A percentile compares a stretch with the other conserved stretches of the same genome.
Evolutionary conservation across 2,113 vertebrate species (phyloP).

Genomic region (Dipodomys spectabilis): DNA sequence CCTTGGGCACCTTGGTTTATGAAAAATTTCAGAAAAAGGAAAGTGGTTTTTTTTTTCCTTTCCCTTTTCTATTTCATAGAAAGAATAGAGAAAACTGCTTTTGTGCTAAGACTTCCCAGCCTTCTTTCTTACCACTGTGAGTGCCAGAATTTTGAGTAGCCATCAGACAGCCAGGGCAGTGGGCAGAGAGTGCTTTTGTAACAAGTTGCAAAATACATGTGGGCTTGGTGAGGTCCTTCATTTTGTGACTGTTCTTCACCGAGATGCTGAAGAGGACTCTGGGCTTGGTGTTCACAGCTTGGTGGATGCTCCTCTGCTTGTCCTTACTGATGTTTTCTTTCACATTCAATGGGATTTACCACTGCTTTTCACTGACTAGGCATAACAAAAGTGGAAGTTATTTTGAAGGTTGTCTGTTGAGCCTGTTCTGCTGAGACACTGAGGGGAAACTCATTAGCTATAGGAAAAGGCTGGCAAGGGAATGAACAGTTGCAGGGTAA

Average conservation of each 20-base stretch:
- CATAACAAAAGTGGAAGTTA: slow-evolving; percentile 64
- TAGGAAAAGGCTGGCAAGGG: not conserved
- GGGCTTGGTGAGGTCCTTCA: not conserved
- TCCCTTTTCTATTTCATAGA: slow-evolving; percentile 41
- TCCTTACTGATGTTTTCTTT: slow-evolving; percentile 42
- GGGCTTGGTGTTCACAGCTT: not conserved
- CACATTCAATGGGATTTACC: slow-evolving; percentile 23
- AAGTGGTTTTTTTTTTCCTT: not conserved
- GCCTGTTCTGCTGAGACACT: slow-evolving; percentile 22
- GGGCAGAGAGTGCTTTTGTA: slow-evolving; percentile 64
- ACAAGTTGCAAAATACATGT: not conserved
- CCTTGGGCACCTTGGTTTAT: slow-evolving; percentile 65
- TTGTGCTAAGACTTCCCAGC: not conserved
- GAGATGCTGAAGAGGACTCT: not conserved
- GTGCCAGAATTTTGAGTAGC: not conserved
- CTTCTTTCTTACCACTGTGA: slow-evolving; percentile 8
- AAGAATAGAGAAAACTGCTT: slow-evolving; percentile 65
- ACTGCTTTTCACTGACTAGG: slow-evolving; percentile 15
- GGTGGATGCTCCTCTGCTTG: not conserved
- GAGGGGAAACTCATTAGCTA: slow-evolving; percentile 36
- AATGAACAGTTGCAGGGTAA: not conserved
- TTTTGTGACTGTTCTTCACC: slow-evolving; percentile 4
- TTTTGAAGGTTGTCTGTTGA: not conserved
- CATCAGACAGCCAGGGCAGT: not conserved
- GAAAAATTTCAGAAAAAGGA: slow-evolving; percentile 60